phyloP scores from a whole-genome alignment of 2,888 invertebrate genomes.

The Sphaerophoria rueppellii region DNA sequence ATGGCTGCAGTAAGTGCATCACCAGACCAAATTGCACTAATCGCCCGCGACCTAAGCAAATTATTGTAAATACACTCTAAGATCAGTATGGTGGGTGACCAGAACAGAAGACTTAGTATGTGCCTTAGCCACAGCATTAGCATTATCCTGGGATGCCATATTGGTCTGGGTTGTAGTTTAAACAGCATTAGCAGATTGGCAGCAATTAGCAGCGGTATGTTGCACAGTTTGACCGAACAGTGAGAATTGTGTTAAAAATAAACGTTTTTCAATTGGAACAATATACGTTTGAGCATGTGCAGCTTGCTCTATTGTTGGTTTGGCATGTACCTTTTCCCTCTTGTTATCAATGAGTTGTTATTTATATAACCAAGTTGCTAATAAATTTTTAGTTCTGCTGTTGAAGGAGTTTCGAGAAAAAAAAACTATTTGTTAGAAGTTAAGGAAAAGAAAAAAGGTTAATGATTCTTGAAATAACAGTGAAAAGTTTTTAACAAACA shows the following conservation, averaged over 20 bases:
- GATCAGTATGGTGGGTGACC: constrained; percentile 62
- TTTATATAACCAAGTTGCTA: constrained; percentile 72
- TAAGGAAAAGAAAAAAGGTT: no score
- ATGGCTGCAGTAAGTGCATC: constrained; percentile 58
- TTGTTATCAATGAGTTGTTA: constrained; percentile 74
- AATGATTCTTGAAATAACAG: no score
- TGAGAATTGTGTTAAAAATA: constrained; percentile 56
- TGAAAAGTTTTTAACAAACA: no score
- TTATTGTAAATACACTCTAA: constrained; percentile 69
- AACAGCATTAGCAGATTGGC: constrained; percentile 70
- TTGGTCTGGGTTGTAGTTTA: constrained; percentile 51
- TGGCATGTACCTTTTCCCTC: constrained; percentile 26
- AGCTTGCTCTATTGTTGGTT: not conserved
- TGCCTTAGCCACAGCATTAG: not conserved
- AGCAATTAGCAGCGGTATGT: constrained; percentile 58
- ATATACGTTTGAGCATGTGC: constrained; percentile 21
- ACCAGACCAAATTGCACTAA: constrained; percentile 71
- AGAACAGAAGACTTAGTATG: not conserved
- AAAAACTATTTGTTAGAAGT: no score
- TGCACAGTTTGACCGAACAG: constrained; percentile 20
- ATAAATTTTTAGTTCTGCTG: constrained; percentile 54
- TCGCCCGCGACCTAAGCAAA: constrained; percentile 73
- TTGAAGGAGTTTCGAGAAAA: no score
- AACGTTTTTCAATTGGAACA: constrained; percentile 55
- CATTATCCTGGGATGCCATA: constrained; percentile 64